A percentile compares a stretch with the other conserved stretches of the same genome.
Evolutionary conservation across 1,140 invertebrate genomes (phyloP).

Genomic region (Drosophila suzukii): DNA sequence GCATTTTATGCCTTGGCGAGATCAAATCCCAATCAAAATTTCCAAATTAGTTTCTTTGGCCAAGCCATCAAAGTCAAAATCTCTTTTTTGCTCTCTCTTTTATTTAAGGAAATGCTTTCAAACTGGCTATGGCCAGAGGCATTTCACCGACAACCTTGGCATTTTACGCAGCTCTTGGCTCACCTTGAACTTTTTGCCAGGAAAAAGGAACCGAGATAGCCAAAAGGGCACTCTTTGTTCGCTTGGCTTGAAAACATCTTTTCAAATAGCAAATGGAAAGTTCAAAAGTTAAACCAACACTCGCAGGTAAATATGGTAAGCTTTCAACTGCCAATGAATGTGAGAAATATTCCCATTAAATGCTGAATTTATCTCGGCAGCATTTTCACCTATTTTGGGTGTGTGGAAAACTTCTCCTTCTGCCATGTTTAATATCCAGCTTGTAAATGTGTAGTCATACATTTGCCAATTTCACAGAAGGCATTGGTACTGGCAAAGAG

Average conservation of each 20-base stretch:
- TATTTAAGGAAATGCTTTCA: neutral
- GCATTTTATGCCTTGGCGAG: neutral
- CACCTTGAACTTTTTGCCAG: constrained; percentile 42
- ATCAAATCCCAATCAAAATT: neutral
- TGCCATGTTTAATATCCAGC: constrained; percentile 21
- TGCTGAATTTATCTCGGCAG: constrained; percentile 9
- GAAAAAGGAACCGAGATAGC: constrained; percentile 19
- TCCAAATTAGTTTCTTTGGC: neutral
- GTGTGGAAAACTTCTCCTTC: neutral
- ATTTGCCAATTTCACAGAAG: constrained; percentile 25
- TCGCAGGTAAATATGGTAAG: constrained; percentile 8
- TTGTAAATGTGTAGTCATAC: constrained; percentile 15
- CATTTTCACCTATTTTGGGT: neutral
- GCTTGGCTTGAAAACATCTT: constrained; percentile 34
- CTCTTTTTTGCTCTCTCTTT: neutral
- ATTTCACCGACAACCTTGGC: constrained; percentile 18
- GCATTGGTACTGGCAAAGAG: constrained; percentile 8
- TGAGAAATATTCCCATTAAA: neutral
- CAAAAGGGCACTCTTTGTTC: constrained; percentile 14
- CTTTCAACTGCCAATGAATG: constrained; percentile 3
- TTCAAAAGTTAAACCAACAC: constrained; percentile 51
- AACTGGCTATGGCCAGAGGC: neutral
- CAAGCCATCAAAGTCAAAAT: neutral
- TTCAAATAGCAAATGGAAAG: constrained; percentile 39
- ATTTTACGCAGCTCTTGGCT: constrained; percentile 15